Evolutionary conservation across 2,797 vertebrate genomes (phyloP).

Genomic region (Petrocephalus schoutedeni): DNA sequence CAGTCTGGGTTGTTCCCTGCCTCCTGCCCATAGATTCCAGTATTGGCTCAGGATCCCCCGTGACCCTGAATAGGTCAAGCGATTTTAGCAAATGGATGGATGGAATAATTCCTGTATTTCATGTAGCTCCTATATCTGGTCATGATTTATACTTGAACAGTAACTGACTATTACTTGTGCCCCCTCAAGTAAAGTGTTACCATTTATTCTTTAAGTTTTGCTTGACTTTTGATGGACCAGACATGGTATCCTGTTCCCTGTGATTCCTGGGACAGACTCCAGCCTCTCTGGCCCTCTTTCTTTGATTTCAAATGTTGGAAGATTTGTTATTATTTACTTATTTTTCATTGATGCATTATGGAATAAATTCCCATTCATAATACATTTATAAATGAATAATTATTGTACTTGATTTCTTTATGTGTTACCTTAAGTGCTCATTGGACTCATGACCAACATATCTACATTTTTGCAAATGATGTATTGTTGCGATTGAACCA

Average conservation of each 20-base stretch:
- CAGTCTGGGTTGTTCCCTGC: too few species aligned
- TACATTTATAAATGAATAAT: not conserved
- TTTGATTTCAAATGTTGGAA: not conserved
- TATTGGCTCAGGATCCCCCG: too few species aligned
- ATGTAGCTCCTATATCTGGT: not conserved
- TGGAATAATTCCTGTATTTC: too few species aligned
- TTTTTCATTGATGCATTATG: not conserved
- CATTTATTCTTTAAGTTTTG: not conserved
- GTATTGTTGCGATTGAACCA: not conserved
- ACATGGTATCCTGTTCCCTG: not conserved
- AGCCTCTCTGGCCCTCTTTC: not conserved
- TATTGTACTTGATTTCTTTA: not conserved
- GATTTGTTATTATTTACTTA: not conserved
- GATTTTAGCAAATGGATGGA: too few species aligned
- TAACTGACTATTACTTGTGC: not conserved
- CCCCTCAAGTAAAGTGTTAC: not conserved
- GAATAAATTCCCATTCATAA: not conserved
- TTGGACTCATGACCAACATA: not conserved
- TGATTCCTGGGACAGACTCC: not conserved
- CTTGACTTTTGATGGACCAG: not conserved
- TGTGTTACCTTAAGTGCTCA: not conserved
- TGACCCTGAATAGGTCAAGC: too few species aligned
- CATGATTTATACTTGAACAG: not conserved
- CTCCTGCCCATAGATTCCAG: too few species aligned
- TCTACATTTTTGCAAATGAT: not conserved